phyloP scores from a whole-genome alignment of 1,140 invertebrate genomes.

The Drosophila elegans region DNA sequence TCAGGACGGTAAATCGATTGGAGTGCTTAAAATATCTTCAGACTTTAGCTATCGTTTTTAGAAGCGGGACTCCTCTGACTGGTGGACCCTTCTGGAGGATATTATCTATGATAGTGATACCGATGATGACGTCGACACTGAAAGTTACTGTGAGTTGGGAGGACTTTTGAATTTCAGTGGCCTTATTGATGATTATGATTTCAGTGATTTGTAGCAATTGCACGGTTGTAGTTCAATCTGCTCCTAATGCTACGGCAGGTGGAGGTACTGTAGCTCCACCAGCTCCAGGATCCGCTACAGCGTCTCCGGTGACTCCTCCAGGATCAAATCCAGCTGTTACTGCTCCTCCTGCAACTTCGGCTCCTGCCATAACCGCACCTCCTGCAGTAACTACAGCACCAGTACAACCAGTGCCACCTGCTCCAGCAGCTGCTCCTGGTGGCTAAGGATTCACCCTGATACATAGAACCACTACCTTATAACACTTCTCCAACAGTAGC shows the following conservation, averaged over 20 bases:
- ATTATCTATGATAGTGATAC: conserved; percentile 16
- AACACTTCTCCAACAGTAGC: neutral
- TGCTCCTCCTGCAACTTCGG: neutral
- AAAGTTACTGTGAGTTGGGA: conserved; percentile 47
- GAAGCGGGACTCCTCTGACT: conserved; percentile 38
- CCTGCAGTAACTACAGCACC: neutral
- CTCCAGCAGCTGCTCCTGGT: neutral
- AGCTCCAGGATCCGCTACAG: neutral
- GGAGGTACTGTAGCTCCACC: conserved; percentile 3
- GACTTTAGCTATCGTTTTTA: neutral
- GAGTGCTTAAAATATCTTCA: neutral
- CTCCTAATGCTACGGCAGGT: neutral
- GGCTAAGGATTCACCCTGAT: neutral
- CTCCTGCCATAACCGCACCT: neutral
- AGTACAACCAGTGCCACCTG: too few species aligned
- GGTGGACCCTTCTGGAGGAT: conserved; percentile 40
- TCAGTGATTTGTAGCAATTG: conserved; percentile 64
- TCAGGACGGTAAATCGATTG: conserved; percentile 23
- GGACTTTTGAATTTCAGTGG: neutral
- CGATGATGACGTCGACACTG: conserved; percentile 13
- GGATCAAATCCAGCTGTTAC: neutral
- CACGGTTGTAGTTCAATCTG: conserved; percentile 49
- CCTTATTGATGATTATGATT: neutral
- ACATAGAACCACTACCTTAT: neutral
- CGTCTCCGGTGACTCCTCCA: neutral